Evolutionary conservation across 2,888 invertebrate species (phyloP).

Genomic region (Zaprionus lineosus): DNA sequence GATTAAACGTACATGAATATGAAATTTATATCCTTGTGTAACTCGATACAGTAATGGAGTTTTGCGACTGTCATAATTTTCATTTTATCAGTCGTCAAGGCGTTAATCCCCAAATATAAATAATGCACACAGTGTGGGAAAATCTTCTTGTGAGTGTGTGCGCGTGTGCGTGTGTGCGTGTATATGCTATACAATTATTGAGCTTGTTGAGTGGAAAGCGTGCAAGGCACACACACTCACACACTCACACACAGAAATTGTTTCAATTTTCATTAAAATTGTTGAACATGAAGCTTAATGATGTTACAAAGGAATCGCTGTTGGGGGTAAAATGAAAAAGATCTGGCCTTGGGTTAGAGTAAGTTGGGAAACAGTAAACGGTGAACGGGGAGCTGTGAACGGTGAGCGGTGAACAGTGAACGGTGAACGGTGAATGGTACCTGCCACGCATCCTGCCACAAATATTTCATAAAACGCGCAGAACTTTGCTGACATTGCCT

Average conservation of each 20-base stretch:
- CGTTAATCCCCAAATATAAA: constrained; percentile 31
- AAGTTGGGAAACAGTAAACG: neutral
- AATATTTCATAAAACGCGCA: constrained; percentile 48
- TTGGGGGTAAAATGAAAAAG: constrained; percentile 26
- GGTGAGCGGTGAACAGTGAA: neutral
- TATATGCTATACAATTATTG: constrained; percentile 57
- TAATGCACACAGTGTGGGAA: constrained; percentile 10
- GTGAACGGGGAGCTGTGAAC: neutral
- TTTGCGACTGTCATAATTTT: constrained; percentile 29
- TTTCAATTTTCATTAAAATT: constrained; percentile 52
- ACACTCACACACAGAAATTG: too few relatives aligned
- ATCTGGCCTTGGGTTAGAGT: constrained; percentile 22
- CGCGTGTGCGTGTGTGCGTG: constrained; percentile 1
- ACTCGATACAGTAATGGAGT: constrained; percentile 10
- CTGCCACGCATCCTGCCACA: constrained; percentile 49
- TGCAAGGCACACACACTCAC: constrained; percentile 22
- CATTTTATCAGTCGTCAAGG: constrained; percentile 32
- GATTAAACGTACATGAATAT: constrained; percentile 31
- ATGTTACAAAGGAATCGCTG: constrained; percentile 26
- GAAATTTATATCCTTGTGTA: constrained; percentile 37
- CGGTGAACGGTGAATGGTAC: constrained; percentile 17
- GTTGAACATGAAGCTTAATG: constrained; percentile 49
- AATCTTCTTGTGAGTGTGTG: neutral
- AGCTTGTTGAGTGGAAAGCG: constrained; percentile 53
- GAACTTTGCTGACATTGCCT: constrained; percentile 41